These are phyloP conservation scores for Phengaris arion DNA, from an alignment of 2,888 invertebrate species.

Conservation along the genomic window DNA sequence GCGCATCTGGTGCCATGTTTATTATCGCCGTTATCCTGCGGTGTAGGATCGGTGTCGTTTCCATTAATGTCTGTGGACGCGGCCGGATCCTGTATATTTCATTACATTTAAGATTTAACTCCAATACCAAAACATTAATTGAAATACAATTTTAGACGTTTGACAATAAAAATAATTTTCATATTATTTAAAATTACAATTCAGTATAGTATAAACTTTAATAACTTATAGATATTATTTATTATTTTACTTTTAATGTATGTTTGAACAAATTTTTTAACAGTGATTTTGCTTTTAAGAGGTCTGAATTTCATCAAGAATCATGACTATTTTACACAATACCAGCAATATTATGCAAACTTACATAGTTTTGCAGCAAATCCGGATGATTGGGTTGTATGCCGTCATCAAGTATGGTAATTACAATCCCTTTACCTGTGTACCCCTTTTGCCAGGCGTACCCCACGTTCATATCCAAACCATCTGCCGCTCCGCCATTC, in stretches of 20 bases:
- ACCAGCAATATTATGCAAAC: constrained; percentile 46
- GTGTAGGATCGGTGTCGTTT: constrained; percentile 98
- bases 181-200: too few species aligned
- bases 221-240: too few species aligned
- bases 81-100: constrained; percentile 87
- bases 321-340: neutral
- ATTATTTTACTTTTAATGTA: too few species aligned
- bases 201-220: too few species aligned
- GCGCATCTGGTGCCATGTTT: constrained; percentile 99
- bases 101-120: constrained; percentile 41
- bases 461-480: constrained; percentile 96
- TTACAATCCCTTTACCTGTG: constrained; percentile 96
- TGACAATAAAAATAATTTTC: neutral
- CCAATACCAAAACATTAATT: constrained; percentile 5
- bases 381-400: constrained; percentile 98
- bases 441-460: constrained; percentile 97
- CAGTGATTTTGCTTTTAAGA: too few species aligned
- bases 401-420: constrained; percentile 98
- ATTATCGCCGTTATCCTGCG: constrained; percentile 98
- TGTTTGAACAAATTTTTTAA: too few species aligned
- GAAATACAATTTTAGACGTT: neutral
- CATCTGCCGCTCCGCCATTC: constrained; percentile 96
- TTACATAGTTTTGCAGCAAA: constrained; percentile 93
- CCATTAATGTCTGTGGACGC: constrained; percentile 99
- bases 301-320: too few species aligned